Evolutionary conservation across 2,113 vertebrate species (phyloP).

Genomic region (Phrynocephalus versicolor): DNA sequence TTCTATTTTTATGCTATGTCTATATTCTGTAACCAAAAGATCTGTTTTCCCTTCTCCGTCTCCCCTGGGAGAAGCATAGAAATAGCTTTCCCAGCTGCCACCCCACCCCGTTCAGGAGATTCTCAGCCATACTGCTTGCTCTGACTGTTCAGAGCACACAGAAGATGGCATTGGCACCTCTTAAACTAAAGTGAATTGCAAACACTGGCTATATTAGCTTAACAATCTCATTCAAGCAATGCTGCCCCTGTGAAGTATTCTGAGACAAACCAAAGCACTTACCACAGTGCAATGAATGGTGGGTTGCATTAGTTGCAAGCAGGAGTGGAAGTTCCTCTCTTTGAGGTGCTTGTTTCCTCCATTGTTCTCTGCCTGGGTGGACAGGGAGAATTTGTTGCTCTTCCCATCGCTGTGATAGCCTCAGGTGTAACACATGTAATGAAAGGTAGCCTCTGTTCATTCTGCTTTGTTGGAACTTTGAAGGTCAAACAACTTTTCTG

Average conservation of each 20-base stretch:
- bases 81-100: neutral
- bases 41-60: neutral
- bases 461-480: neutral
- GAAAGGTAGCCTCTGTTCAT: neutral
- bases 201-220: slow-evolving; percentile 1
- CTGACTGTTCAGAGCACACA: neutral
- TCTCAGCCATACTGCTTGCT: neutral
- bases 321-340: neutral
- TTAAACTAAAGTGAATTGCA: slow-evolving; percentile 4
- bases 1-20: neutral
- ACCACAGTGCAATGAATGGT: neutral
- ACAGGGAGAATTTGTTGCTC: neutral
- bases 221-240: neutral
- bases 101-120: neutral
- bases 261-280: neutral
- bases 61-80: neutral
- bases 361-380: neutral
- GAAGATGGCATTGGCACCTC: neutral
- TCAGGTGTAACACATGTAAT: neutral
- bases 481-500: neutral
- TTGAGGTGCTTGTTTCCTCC: neutral
- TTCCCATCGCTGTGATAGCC: neutral
- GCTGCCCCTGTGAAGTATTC: neutral
- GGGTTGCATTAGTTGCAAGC: neutral
- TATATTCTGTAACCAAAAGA: too few species aligned